phyloP scores from a whole-genome alignment of 2,113 vertebrate genomes.

The Perccottus glenii region DNA sequence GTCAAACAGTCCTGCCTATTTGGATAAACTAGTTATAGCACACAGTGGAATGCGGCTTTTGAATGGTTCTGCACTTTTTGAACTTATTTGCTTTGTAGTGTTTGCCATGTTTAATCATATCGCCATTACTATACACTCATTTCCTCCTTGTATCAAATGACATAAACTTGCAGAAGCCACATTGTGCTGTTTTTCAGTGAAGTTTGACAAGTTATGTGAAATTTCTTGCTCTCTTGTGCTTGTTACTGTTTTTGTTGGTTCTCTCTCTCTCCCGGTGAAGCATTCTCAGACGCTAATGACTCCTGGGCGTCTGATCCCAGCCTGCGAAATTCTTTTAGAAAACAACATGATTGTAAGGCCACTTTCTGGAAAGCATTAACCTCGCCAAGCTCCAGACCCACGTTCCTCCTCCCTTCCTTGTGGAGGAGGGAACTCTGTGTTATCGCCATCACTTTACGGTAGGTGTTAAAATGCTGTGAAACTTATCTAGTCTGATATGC shows the following conservation, averaged over 20 bases:
- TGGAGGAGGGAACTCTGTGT: conserved; percentile 31
- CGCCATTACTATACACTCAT: not conserved
- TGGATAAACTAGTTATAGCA: conserved; percentile 45
- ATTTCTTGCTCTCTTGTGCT: not conserved
- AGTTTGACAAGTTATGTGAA: conserved; percentile 7
- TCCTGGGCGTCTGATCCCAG: conserved; percentile 26
- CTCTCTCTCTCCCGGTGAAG: not conserved
- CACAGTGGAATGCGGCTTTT: conserved; percentile 40
- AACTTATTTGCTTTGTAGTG: conserved; percentile 29
- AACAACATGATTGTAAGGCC: conserved; percentile 35
- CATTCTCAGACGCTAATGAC: conserved; percentile 31
- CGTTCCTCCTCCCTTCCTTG: not conserved
- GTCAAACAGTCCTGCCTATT: conserved; percentile 59
- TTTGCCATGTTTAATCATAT: conserved; percentile 37
- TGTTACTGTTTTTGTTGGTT: conserved; percentile 14
- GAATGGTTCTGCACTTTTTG: conserved; percentile 29
- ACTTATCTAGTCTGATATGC: conserved; percentile 76
- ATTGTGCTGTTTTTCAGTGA: not conserved
- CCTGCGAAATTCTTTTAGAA: conserved; percentile 38
- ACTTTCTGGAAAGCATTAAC: conserved; percentile 64
- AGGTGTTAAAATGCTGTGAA: conserved; percentile 76
- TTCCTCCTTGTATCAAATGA: conserved; percentile 8
- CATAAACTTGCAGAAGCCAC: not conserved
- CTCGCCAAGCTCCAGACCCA: conserved; percentile 6
- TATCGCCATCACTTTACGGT: conserved; percentile 64